These are phyloP conservation scores for Prostheceraeus crozeri DNA, from an alignment of 2,888 invertebrate genomes.

Conservation along the genomic window DNA sequence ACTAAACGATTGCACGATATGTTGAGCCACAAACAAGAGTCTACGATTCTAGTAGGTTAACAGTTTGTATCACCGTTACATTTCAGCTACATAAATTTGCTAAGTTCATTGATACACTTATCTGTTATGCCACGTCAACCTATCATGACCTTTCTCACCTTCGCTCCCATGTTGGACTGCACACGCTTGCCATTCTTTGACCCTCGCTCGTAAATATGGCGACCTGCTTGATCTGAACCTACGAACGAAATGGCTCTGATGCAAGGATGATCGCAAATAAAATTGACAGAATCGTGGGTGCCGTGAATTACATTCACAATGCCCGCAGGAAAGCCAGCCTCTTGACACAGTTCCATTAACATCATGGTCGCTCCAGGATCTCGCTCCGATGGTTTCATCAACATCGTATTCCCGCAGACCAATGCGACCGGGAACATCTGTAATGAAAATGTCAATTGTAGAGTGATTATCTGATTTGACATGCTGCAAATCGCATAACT, in stretches of 20 bases:
- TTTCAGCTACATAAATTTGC: too few relatives aligned
- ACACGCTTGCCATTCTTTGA: conserved; percentile 85
- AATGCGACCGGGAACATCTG: conserved; percentile 64
- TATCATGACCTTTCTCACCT: too few relatives aligned
- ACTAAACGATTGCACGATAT: too few relatives aligned
- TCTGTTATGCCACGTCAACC: too few relatives aligned
- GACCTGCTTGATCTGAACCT: conserved; percentile 87
- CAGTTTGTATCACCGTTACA: too few relatives aligned
- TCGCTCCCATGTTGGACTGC: conserved; percentile 88
- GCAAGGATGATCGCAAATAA: conserved; percentile 89
- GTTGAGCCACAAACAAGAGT: too few relatives aligned
- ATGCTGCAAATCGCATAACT: too few relatives aligned
- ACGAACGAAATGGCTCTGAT: conserved; percentile 96
- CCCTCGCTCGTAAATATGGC: conserved; percentile 85
- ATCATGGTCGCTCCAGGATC: conserved; percentile 94
- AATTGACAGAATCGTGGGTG: conserved; percentile 84
- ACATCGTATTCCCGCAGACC: conserved; percentile 83
- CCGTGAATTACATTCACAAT: conserved; percentile 93
- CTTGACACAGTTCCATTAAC: conserved; percentile 79
- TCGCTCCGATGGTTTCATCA: conserved; percentile 90
- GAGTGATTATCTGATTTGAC: too few relatives aligned
- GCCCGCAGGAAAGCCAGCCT: conserved; percentile 91
- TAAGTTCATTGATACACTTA: too few relatives aligned
- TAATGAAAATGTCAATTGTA: conserved; percentile 23
- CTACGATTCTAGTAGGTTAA: too few relatives aligned